phyloP scores from a whole-genome alignment of 2,113 vertebrate genomes.

The Pomatostomus ruficeps region DNA sequence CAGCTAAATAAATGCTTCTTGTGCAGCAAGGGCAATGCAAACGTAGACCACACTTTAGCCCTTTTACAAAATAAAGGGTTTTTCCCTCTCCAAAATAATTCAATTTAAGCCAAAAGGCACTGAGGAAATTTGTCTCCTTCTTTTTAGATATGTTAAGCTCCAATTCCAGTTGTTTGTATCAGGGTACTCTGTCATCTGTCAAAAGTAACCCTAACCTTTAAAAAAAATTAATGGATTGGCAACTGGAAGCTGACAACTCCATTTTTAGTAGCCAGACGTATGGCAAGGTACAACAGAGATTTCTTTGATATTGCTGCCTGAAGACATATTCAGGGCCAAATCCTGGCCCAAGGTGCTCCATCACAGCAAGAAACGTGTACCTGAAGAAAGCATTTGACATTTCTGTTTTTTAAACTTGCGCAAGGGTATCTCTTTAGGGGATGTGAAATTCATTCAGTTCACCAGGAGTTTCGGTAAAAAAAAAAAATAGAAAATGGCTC shows the following conservation, averaged over 20 bases:
- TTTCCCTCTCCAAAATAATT: not conserved
- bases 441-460: not conserved
- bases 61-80: not conserved
- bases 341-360: not conserved
- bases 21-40: constrained; percentile 11
- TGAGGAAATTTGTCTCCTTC: not conserved
- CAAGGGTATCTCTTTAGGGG: not conserved
- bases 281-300: not conserved
- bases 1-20: constrained; percentile 30
- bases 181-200: constrained; percentile 17
- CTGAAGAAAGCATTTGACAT: constrained; percentile 1
- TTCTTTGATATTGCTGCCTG: constrained; percentile 10
- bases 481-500: not conserved
- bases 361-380: not conserved
- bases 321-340: constrained; percentile 13
- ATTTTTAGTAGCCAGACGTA: constrained; percentile 36
- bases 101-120: not conserved
- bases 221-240: constrained; percentile 39
- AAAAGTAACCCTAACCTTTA: constrained; percentile 21
- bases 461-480: not conserved
- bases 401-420: not conserved
- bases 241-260: constrained; percentile 31
- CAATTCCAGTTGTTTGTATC: not conserved
- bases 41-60: not conserved
- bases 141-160: not conserved